Conservation (phyloP, 2,797 vertebrate genomes). For the Chaetophractus vellerosus region DNA sequence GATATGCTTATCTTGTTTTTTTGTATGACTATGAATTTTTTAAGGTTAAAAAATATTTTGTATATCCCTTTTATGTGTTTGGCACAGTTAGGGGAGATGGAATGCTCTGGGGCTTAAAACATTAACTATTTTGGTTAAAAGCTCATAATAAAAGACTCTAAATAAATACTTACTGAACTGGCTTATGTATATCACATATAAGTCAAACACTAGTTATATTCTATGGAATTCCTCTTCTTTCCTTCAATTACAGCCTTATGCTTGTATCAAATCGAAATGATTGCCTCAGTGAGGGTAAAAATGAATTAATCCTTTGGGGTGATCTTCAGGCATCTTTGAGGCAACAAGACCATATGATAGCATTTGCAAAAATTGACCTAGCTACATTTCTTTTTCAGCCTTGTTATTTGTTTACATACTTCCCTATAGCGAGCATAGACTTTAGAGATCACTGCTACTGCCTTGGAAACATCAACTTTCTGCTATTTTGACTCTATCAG, state of each 20-base stretch:
- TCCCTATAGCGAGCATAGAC: not conserved
- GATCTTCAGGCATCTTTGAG: not conserved
- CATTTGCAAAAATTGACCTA: not conserved
- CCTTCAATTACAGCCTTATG: not conserved
- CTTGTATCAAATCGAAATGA: not conserved
- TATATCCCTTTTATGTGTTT: not conserved
- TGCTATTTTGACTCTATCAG: not conserved
- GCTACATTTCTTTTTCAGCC: not conserved
- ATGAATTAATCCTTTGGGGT: not conserved
- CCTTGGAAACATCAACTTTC: slow-evolving; percentile 44
- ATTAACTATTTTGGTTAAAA: slow-evolving; percentile 15
- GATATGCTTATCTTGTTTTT: not conserved
- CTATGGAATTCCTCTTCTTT: not conserved
- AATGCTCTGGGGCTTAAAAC: not conserved
- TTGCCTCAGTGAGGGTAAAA: not conserved
- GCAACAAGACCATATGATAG: not conserved
- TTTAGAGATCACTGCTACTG: not conserved
- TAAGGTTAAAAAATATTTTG: slow-evolving; percentile 32
- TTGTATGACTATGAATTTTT: not conserved
- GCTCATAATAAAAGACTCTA: not conserved
- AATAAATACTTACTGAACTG: slow-evolving; percentile 33
- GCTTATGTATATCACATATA: not conserved
- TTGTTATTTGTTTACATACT: not conserved
- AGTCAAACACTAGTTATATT: not conserved
- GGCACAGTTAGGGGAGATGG: not conserved